Percentiles rank a stretch among this genome's conserved stretches.
These are phyloP conservation scores for Drosophila atripex DNA, from an alignment of 2,888 invertebrate genomes.

Conservation along the genomic window DNA sequence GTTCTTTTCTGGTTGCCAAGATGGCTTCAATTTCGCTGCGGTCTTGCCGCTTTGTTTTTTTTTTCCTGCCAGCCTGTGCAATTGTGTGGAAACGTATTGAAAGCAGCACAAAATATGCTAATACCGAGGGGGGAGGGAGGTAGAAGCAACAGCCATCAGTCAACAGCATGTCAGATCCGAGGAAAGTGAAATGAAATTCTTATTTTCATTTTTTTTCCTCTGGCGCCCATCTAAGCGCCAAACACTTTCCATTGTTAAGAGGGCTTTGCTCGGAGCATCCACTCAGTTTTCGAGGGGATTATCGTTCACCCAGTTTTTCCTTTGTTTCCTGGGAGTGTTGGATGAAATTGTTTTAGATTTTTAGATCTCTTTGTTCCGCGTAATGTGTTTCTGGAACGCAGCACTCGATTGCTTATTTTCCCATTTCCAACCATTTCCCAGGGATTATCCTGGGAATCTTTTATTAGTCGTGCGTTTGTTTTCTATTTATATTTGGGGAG, in stretches of 20 bases:
- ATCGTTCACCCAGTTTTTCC: conserved; percentile 52
- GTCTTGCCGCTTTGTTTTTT: conserved; percentile 45
- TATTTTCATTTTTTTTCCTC: conserved; percentile 36
- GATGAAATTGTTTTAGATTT: conserved; percentile 64
- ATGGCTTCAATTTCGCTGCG: conserved; percentile 43
- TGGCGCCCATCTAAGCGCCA: conserved; percentile 48
- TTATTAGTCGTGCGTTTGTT: conserved; percentile 61
- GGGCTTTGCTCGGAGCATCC: conserved; percentile 20
- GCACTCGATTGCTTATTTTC: conserved; percentile 48
- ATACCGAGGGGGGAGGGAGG: conserved; percentile 34
- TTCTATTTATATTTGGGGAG: conserved; percentile 49
- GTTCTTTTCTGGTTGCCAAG: conserved; percentile 57
- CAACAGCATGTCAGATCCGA: conserved; percentile 47
- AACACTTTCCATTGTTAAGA: conserved; percentile 63
- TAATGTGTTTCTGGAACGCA: conserved; percentile 23
- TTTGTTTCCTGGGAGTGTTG: conserved; percentile 15
- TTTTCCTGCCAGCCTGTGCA: conserved; percentile 52
- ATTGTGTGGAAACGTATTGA: conserved; percentile 76
- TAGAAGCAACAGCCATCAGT: conserved; percentile 45
- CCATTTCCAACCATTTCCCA: conserved; percentile 63
- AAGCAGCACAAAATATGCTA: conserved; percentile 61
- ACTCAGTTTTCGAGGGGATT: conserved; percentile 50
- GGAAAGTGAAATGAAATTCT: conserved; percentile 71
- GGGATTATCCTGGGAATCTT: conserved; percentile 69
- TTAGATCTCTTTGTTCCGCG: conserved; percentile 30